These are phyloP conservation scores for Sciurus carolinensis DNA, from an alignment of 2,797 vertebrate genomes.

Conservation along the genomic window DNA sequence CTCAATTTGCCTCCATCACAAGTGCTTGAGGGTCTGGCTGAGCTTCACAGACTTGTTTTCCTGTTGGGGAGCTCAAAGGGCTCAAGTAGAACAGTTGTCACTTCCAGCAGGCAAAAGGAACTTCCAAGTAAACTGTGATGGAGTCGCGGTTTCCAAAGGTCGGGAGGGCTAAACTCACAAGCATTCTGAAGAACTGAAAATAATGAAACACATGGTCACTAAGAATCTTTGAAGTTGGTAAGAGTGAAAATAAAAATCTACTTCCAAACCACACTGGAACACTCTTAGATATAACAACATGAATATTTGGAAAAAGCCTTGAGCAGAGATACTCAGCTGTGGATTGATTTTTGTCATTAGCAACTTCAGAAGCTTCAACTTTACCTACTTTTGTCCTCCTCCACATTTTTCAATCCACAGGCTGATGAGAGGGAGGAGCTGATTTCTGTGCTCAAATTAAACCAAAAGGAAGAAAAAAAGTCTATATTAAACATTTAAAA, in stretches of 20 bases:
- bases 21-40: conserved; percentile 72
- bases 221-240: not conserved
- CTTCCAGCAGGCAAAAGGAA: conserved; percentile 75
- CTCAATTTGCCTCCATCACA: conserved; percentile 73
- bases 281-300: not conserved
- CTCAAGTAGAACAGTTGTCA: conserved; percentile 58
- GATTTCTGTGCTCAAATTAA: conserved; percentile 43
- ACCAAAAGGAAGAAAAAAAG: not conserved
- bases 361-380: conserved; percentile 59
- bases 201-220: not conserved
- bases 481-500: conserved; percentile 79
- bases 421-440: conserved; percentile 50
- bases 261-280: conserved; percentile 66
- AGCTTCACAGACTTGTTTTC: conserved; percentile 77
- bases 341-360: conserved; percentile 79
- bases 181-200: not conserved
- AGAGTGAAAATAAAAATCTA: conserved; percentile 66
- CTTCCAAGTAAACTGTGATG: conserved; percentile 71
- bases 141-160: not conserved
- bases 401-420: conserved; percentile 41
- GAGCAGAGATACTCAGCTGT: conserved; percentile 38
- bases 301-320: conserved; percentile 46
- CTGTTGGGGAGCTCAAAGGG: conserved; percentile 76
- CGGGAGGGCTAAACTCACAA: not conserved
- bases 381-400: conserved; percentile 32